These are phyloP conservation scores for Lineus longissimus DNA, from an alignment of 1,140 invertebrate species.

Conservation along the genomic window DNA sequence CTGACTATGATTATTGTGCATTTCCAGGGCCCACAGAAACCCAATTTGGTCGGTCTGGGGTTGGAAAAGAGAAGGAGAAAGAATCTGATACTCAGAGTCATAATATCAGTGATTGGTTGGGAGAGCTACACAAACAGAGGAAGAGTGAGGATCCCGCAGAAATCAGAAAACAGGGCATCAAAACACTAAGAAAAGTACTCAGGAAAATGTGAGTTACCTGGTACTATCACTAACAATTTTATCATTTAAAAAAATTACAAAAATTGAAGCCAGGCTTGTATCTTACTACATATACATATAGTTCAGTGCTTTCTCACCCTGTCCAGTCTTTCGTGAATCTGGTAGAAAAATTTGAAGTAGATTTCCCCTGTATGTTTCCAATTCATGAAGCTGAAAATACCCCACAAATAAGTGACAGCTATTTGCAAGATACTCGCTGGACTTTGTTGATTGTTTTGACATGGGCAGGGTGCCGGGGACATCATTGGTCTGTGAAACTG, in stretches of 20 bases:
- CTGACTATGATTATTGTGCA: not conserved
- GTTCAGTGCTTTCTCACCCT: too few species aligned
- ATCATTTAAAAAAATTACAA: not conserved
- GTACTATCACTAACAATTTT: not conserved
- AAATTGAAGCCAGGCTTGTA: not conserved
- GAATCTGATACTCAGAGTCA: slow-evolving; percentile 21
- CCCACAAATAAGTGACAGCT: not conserved
- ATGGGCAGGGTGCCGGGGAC: too few species aligned
- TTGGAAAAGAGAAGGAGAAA: slow-evolving; percentile 1
- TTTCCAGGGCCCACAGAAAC: not conserved
- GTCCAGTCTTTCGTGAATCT: too few species aligned
- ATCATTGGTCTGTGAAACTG: too few species aligned
- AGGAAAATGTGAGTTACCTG: slow-evolving; percentile 40
- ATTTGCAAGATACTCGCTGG: not conserved
- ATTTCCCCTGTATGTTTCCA: too few species aligned
- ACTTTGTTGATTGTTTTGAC: too few species aligned
- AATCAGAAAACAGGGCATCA: slow-evolving; percentile 32
- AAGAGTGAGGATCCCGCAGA: slow-evolving; percentile 37
- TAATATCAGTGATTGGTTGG: slow-evolving; percentile 43
- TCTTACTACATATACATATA: not conserved
- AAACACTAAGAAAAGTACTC: slow-evolving; percentile 38
- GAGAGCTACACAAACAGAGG: slow-evolving; percentile 36
- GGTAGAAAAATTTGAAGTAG: too few species aligned
- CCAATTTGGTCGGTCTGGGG: slow-evolving; percentile 1
- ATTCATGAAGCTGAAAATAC: not conserved